These are phyloP conservation scores for Caradrina kadenii DNA, from an alignment of 2,888 invertebrate species.

Conservation along the genomic window DNA sequence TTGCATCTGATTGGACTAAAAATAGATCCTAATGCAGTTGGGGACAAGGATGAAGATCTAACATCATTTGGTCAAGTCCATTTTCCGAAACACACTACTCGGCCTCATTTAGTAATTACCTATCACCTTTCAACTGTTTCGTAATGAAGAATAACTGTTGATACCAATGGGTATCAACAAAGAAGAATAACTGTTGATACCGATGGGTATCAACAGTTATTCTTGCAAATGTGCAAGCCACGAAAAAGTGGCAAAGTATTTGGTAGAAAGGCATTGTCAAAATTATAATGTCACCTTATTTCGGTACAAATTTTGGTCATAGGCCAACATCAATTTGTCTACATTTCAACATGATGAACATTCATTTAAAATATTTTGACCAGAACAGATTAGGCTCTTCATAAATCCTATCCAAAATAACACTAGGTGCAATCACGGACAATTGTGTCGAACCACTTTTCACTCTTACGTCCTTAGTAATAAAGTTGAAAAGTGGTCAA, in stretches of 20 bases:
- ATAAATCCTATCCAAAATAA: conserved; percentile 18
- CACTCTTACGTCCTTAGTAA: too few relatives aligned
- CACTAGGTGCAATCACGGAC: too few relatives aligned
- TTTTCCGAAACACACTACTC: too few relatives aligned
- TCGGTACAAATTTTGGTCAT: conserved; percentile 24
- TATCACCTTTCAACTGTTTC: too few relatives aligned
- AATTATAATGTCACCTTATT: conserved; percentile 16
- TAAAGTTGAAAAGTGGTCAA: too few relatives aligned
- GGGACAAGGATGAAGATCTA: not conserved
- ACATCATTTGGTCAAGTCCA: not conserved
- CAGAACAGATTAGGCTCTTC: conserved; percentile 27
- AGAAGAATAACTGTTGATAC: too few relatives aligned
- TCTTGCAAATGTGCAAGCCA: too few relatives aligned
- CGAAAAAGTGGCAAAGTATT: not conserved
- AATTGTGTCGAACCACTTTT: too few relatives aligned
- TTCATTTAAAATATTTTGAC: conserved; percentile 33
- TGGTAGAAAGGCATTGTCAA: not conserved
- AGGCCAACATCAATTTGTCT: conserved; percentile 33
- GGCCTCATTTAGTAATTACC: too few relatives aligned
- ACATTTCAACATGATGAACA: conserved; percentile 22
- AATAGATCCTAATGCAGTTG: not conserved
- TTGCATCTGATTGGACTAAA: not conserved
- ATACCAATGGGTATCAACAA: too few relatives aligned
- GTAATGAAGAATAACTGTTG: too few relatives aligned
- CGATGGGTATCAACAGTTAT: too few relatives aligned